A percentile compares a stretch with the other conserved stretches of the same genome.
Conservation (phyloP, 2,888 invertebrate species). For the Ctena decussata region DNA sequence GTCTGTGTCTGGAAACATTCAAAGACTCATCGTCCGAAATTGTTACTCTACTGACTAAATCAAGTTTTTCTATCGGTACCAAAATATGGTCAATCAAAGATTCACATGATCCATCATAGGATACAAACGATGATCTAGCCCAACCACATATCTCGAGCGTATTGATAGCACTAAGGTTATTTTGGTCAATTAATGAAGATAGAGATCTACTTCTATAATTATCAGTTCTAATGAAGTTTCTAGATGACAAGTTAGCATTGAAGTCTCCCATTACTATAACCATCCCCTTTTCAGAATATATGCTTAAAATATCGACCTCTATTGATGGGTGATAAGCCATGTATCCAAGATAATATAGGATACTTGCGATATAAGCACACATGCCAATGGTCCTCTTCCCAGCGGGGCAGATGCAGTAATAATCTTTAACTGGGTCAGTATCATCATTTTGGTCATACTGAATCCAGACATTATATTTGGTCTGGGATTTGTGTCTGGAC, state of each 20-base stretch:
- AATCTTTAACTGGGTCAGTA: no score
- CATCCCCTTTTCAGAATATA: no score
- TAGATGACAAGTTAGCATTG: neutral
- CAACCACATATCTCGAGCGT: neutral
- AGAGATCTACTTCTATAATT: neutral
- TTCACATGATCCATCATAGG: neutral
- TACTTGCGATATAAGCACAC: no score
- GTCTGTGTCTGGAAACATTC: slow-evolving; percentile 16
- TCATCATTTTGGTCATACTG: no score
- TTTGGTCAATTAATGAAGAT: neutral
- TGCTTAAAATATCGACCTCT: no score
- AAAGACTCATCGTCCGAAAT: slow-evolving; percentile 15
- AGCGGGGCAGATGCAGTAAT: no score
- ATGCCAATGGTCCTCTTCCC: no score
- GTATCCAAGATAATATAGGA: no score
- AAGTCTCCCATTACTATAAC: neutral
- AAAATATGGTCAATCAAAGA: slow-evolving; percentile 13
- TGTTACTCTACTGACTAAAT: neutral
- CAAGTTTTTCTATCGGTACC: neutral
- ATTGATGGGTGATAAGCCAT: no score
- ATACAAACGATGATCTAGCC: neutral
- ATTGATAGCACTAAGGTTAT: neutral
- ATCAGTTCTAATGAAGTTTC: neutral
- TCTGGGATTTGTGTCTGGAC: no score
- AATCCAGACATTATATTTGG: no score